phyloP scores from a whole-genome alignment of 2,113 vertebrate species.

The Seriola quinqueradiata region DNA sequence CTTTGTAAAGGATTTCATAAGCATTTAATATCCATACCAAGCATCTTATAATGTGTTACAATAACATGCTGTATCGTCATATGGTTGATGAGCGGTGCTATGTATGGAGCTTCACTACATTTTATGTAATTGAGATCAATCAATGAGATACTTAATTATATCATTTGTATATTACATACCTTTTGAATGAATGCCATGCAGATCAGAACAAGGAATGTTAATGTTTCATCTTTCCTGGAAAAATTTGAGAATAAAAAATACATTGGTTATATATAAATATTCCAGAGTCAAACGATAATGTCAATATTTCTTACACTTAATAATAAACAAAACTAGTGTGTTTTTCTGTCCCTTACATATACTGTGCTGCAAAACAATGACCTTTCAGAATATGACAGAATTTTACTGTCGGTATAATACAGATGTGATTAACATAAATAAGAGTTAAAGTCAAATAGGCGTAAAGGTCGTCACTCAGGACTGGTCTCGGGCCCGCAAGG shows the following conservation, averaged over 20 bases:
- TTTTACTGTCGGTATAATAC: conserved; percentile 78
- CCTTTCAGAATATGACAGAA: conserved; percentile 69
- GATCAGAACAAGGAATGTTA: conserved; percentile 12
- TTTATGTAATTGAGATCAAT: conserved; percentile 19
- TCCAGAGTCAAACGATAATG: neutral
- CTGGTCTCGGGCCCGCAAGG: conserved; percentile 64
- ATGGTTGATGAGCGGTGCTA: conserved; percentile 38
- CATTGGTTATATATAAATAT: conserved; percentile 6
- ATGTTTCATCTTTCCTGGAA: conserved; percentile 39
- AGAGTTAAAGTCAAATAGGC: conserved; percentile 82
- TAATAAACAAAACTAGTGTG: conserved; percentile 45
- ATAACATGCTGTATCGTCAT: conserved; percentile 24
- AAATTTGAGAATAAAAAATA: conserved; percentile 19
- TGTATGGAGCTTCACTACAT: neutral
- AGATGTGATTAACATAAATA: conserved; percentile 83
- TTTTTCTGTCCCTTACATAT: conserved; percentile 17
- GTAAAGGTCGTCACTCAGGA: conserved; percentile 85
- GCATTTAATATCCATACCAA: conserved; percentile 45
- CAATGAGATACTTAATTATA: neutral
- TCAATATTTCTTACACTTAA: conserved; percentile 5
- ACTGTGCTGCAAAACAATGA: conserved; percentile 64
- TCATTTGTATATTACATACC: conserved; percentile 30
- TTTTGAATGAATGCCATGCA: conserved; percentile 26
- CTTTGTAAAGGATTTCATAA: conserved; percentile 42
- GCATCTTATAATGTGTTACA: conserved; percentile 16